phyloP scores from a whole-genome alignment of 1,140 invertebrate genomes.

The Lordiphosa mommai region DNA sequence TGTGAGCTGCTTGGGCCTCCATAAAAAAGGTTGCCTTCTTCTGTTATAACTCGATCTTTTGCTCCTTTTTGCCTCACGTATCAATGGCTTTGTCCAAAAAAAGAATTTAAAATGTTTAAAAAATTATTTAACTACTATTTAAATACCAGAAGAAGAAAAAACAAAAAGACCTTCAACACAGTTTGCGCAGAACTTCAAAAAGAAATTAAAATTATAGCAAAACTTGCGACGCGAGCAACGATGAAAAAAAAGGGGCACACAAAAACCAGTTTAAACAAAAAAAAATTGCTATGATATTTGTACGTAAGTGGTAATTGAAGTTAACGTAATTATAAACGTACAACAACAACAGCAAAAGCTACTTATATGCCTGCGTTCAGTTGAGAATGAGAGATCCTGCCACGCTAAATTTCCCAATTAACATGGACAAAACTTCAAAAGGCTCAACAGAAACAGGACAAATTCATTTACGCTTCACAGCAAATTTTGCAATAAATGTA shows the following conservation, averaged over 20 bases:
- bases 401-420: conserved; percentile 62
- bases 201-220: conserved; percentile 72
- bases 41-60: too few relatives aligned
- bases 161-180: conserved; percentile 37
- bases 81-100: conserved; percentile 10
- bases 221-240: conserved; percentile 31
- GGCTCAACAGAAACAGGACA: conserved; percentile 15
- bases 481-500: conserved; percentile 25
- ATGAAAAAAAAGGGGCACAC: conserved; percentile 38
- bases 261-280: conserved; percentile 35
- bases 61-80: too few relatives aligned
- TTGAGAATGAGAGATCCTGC: conserved; percentile 5
- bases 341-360: conserved; percentile 13
- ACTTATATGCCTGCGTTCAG: conserved; percentile 11
- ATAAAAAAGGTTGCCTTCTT: too few relatives aligned
- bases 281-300: conserved; percentile 59
- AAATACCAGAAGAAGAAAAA: conserved; percentile 21
- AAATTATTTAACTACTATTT: conserved; percentile 57
- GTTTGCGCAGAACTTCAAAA: conserved; percentile 61
- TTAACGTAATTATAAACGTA: conserved; percentile 70
- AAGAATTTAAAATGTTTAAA: conserved; percentile 39
- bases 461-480: conserved; percentile 50
- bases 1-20: too few relatives aligned
- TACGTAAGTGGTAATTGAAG: conserved; percentile 71
- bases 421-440: conserved; percentile 53